Conservation (phyloP, 2,113 vertebrate genomes). For the Microcebus tavaratra region DNA sequence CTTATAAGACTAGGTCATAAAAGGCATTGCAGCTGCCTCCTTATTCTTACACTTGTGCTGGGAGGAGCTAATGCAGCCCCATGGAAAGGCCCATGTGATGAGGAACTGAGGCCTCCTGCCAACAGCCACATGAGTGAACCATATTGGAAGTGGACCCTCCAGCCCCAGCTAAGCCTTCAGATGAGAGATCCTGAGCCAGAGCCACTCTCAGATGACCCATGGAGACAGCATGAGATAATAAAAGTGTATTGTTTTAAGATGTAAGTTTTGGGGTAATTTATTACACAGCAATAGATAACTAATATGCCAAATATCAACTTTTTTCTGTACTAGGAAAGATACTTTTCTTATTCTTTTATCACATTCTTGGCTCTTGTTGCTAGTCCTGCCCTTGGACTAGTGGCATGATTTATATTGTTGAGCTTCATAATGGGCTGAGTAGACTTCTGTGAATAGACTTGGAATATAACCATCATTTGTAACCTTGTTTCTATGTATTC, state of each 20-base stretch:
- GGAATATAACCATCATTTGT: neutral
- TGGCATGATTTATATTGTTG: neutral
- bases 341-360: constrained; percentile 34
- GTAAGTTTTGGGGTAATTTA: neutral
- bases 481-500: constrained; percentile 7
- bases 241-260: neutral
- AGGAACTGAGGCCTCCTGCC: neutral
- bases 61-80: neutral
- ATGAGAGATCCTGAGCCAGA: neutral
- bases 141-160: neutral
- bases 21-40: neutral
- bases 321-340: neutral
- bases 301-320: neutral
- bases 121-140: neutral
- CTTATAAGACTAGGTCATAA: constrained; percentile 1
- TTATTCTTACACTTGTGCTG: neutral
- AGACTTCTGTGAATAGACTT: neutral
- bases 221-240: neutral
- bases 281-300: neutral
- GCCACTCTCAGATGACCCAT: neutral
- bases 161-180: neutral
- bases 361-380: neutral
- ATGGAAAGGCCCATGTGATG: neutral
- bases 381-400: neutral
- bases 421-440: neutral